Evolutionary conservation across 2,888 invertebrate species (phyloP).

Genomic region (Thelaira solivaga): DNA sequence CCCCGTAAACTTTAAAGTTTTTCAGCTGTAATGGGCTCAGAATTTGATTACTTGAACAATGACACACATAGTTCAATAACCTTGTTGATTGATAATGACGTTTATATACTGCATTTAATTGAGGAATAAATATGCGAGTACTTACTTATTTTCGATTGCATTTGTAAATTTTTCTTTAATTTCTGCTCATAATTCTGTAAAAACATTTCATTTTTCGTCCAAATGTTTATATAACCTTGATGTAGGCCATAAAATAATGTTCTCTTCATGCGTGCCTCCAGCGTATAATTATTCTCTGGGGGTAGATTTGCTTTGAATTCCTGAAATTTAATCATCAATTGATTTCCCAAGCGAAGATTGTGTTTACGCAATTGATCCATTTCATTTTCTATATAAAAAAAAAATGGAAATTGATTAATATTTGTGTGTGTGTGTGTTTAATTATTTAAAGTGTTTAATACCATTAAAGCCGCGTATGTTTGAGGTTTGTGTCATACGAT

Average conservation of each 20-base stretch:
- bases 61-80: too few relatives aligned
- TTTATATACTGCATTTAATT: not conserved
- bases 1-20: too few relatives aligned
- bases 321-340: constrained; percentile 73
- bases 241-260: constrained; percentile 76
- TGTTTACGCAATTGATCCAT: constrained; percentile 74
- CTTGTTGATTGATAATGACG: too few relatives aligned
- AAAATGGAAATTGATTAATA: not conserved
- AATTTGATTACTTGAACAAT: too few relatives aligned
- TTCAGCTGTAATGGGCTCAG: too few relatives aligned
- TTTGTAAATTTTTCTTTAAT: constrained; percentile 74
- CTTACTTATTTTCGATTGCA: constrained; percentile 76
- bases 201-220: constrained; percentile 75
- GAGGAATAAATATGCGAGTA: not conserved
- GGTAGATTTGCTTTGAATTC: constrained; percentile 74
- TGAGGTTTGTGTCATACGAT: constrained; percentile 74
- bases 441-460: not conserved
- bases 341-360: constrained; percentile 74
- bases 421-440: not conserved
- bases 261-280: constrained; percentile 76
- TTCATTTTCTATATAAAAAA: constrained; percentile 70
- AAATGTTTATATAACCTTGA: constrained; percentile 75
- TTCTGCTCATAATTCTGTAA: constrained; percentile 75
- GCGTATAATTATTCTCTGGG: constrained; percentile 71
- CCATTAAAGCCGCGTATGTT: constrained; percentile 74